Evolutionary conservation across 1,140 invertebrate species (phyloP).

Genomic region (Temnothorax curvispinosus): DNA sequence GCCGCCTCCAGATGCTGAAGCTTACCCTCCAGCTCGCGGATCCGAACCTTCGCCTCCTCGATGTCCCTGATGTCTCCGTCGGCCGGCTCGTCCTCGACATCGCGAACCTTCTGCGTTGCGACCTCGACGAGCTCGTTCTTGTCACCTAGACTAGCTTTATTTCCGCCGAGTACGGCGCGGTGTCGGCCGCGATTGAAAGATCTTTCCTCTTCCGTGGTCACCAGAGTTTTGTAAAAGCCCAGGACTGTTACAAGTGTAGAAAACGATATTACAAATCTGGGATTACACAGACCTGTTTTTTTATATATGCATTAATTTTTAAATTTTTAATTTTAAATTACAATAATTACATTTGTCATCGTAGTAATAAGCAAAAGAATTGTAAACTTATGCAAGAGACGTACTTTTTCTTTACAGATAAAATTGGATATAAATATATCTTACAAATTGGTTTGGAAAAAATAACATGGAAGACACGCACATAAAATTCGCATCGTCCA

Average conservation of each 20-base stretch:
- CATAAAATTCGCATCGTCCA: background rate
- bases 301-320: background rate
- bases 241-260: constrained; percentile 79
- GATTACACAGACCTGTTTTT: background rate
- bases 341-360: background rate
- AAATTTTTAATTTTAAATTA: background rate
- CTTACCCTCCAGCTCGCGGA: constrained; percentile 90
- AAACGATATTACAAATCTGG: constrained; percentile 6
- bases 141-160: constrained; percentile 28
- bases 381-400: background rate
- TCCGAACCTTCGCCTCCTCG: constrained; percentile 87
- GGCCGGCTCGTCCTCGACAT: constrained; percentile 65
- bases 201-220: constrained; percentile 76
- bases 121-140: constrained; percentile 63
- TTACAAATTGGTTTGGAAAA: too few species aligned
- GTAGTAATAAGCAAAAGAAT: background rate
- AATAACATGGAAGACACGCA: background rate
- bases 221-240: constrained; percentile 83
- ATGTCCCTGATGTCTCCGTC: constrained; percentile 86
- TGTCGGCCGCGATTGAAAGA: constrained; percentile 54
- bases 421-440: background rate
- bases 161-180: background rate
- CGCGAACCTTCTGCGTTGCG: constrained; percentile 50
- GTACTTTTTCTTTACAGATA: background rate
- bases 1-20: constrained; percentile 88